phyloP scores from a whole-genome alignment of 2,888 invertebrate genomes.

The Micropterix aruncella region DNA sequence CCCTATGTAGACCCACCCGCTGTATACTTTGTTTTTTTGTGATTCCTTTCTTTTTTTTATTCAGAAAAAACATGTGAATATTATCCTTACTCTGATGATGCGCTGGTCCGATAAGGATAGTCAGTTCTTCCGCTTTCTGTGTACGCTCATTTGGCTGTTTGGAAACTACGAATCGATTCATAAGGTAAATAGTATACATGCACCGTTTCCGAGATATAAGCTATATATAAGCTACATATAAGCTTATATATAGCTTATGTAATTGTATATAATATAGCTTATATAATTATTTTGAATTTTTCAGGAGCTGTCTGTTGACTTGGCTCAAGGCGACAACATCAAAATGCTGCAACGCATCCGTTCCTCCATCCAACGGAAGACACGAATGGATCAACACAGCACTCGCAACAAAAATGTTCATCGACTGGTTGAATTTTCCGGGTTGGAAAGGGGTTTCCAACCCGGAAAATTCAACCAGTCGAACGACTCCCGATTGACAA shows the following conservation, averaged over 20 bases:
- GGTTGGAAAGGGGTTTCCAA: no score
- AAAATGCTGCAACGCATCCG: constrained; percentile 26
- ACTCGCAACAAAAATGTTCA: constrained; percentile 19
- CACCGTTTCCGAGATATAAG: no score
- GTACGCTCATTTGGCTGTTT: constrained; percentile 54
- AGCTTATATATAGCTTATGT: background rate
- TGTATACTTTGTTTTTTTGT: constrained; percentile 8
- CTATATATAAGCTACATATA: no score
- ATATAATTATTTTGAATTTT: constrained; percentile 10
- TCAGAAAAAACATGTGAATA: constrained; percentile 41
- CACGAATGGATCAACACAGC: constrained; percentile 23
- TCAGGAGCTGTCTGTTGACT: constrained; percentile 26
- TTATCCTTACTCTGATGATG: constrained; percentile 47
- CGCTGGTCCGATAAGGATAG: constrained; percentile 54
- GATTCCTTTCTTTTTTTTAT: constrained; percentile 28
- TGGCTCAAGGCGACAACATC: constrained; percentile 25
- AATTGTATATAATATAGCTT: constrained; percentile 4
- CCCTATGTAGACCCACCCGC: no score
- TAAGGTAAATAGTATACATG: constrained; percentile 19
- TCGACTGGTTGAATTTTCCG: constrained; percentile 16
- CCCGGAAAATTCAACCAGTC: constrained; percentile 1
- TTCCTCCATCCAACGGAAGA: constrained; percentile 23
- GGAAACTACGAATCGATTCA: constrained; percentile 34
- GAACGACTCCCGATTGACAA: background rate
- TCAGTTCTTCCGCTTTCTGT: constrained; percentile 45